These are phyloP conservation scores for Aphelenchoides avenae DNA, from an alignment of 1,140 invertebrate species.

Conservation along the genomic window DNA sequence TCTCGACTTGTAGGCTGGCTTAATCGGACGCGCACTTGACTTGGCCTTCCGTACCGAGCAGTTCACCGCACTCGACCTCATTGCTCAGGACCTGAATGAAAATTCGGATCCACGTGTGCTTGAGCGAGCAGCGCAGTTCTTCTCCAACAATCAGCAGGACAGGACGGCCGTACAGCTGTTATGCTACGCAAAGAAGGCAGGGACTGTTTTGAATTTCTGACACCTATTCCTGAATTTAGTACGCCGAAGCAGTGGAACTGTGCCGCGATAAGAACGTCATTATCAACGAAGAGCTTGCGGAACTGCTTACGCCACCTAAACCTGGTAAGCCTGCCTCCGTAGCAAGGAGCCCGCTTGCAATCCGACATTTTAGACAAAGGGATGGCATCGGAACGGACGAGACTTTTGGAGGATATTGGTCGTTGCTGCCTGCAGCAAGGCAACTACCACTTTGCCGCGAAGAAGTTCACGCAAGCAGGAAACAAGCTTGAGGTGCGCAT, in stretches of 20 bases:
- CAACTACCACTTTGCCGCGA: conserved; percentile 91
- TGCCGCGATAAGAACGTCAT: conserved; percentile 76
- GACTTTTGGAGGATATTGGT: conserved; percentile 77
- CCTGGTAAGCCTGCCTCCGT: conserved; percentile 34
- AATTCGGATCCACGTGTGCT: conserved; percentile 77
- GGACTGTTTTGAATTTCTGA: conserved; percentile 59
- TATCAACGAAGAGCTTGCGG: conserved; percentile 79
- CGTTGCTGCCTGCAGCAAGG: conserved; percentile 82
- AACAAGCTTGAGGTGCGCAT: conserved; percentile 66
- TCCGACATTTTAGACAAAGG: conserved; percentile 23
- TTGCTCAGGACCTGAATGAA: conserved; percentile 75
- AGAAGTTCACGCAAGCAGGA: conserved; percentile 92
- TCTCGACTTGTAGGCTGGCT: conserved; percentile 74
- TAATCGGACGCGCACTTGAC: conserved; percentile 83
- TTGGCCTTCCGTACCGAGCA: conserved; percentile 76
- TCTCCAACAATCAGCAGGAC: conserved; percentile 76
- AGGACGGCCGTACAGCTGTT: conserved; percentile 80
- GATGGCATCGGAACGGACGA: conserved; percentile 63
- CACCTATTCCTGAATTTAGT: conserved; percentile 59
- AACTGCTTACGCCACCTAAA: conserved; percentile 77
- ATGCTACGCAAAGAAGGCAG: conserved; percentile 72
- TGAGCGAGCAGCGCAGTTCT: conserved; percentile 78
- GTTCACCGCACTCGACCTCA: conserved; percentile 74
- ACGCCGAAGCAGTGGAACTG: conserved; percentile 75
- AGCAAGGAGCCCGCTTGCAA: conserved; percentile 49